Base-by-base conservation (phyloP, 1,140 invertebrate genomes). In the Caenorhabditis remanei region DNA sequence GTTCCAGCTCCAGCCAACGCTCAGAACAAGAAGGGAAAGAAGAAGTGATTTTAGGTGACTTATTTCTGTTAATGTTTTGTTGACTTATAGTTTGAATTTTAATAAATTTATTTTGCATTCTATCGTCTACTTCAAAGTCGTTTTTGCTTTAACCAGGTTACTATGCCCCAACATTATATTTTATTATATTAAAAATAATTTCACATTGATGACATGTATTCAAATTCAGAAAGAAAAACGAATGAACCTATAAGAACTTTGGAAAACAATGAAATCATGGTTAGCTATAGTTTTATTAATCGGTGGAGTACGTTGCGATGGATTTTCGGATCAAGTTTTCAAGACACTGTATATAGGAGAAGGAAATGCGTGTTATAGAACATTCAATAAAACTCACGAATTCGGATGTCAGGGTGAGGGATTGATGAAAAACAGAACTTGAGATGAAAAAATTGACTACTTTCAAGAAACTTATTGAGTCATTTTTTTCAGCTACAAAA, bases 1-100 rank as follows among this genome's bases (percentile, higher is more conserved):
- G 40, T 79, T 41, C 90, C 75, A 79, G 87, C 79, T 48, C 58
- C 83, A 56, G 4, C 79, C 5, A 83, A 40, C 32, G 21, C 55
- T 48, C 48, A 79, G n/a, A 48, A 41, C 13, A 83, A 83, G n/a
- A 53, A 83, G 32, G 67, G 67, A 71, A 71, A 71, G 67, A 71
- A 71, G n/a, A 71, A 71, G 67, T 71, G n/a, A n/a, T 19, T 46
- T 43, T n/a, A 8, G 11, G 41, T 46, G 11, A 6, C n/a, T 46
- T 46, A 71, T 13, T n/a, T 32, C 19, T 41, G 63, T 13, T 83
- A n/a, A 56, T 24, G 8, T 56, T 19, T 61, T 61, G 40, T 83
- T 43, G 16, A 21, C 8, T 2, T 83, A 16, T 83, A n/a, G 71
- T 79, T 53, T 43, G 11, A n/a, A 79, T 79, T 41, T 79, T 79